These are phyloP conservation scores for Oreocharis arfaki DNA, from an alignment of 2,113 vertebrate genomes.

Conservation along the genomic window DNA sequence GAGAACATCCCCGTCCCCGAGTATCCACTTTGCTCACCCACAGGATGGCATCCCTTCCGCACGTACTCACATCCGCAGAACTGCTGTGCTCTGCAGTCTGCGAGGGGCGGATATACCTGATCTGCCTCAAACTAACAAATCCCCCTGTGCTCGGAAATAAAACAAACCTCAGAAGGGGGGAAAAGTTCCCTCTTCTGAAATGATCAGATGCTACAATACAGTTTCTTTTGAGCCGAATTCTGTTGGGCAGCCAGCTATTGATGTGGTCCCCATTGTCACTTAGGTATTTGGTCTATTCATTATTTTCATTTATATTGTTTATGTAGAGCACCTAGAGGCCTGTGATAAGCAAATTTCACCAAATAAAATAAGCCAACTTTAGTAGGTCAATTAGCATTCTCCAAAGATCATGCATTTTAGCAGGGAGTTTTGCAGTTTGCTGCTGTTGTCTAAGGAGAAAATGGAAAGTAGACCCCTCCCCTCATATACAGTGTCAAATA, in stretches of 20 bases:
- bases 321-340: conserved; percentile 55
- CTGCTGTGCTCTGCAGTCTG: conserved; percentile 28
- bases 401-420: conserved; percentile 52
- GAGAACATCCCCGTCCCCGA: not conserved
- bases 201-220: conserved; percentile 18
- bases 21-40: not conserved
- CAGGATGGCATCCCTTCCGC: not conserved
- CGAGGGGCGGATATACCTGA: not conserved
- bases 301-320: conserved; percentile 65
- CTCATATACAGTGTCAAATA: conserved; percentile 10
- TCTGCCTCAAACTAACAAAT: conserved; percentile 52
- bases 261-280: conserved; percentile 54
- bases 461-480: conserved; percentile 12
- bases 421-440: conserved; percentile 12
- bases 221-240: not conserved
- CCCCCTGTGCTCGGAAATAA: conserved; percentile 26
- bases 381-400: conserved; percentile 64
- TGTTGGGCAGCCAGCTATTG: conserved; percentile 49
- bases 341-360: conserved; percentile 59
- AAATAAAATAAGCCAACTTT: conserved; percentile 59
- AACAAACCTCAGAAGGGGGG: not conserved
- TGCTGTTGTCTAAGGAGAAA: conserved; percentile 19
- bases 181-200: not conserved
- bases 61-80: not conserved
- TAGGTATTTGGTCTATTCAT: conserved; percentile 63